phyloP scores from a whole-genome alignment of 2,888 invertebrate species.

The Calameuta idolon region DNA sequence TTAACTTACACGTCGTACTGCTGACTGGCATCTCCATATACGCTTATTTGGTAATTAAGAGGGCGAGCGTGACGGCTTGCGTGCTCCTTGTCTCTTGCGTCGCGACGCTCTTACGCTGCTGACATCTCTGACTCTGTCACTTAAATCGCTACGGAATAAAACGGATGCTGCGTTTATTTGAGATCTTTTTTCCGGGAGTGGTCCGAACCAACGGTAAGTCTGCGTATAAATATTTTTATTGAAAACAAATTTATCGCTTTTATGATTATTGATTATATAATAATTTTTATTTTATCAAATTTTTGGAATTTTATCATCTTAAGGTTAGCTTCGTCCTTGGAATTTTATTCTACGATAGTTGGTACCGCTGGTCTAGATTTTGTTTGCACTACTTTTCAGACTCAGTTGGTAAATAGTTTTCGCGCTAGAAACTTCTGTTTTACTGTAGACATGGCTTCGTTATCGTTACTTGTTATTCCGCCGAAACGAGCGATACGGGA shows the following conservation, averaged over 20 bases:
- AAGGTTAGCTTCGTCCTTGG: too few relatives aligned
- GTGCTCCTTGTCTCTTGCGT: background rate
- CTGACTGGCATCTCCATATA: conserved; percentile 15
- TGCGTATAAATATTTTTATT: too few relatives aligned
- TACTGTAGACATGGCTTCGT: background rate
- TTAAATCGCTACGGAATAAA: background rate
- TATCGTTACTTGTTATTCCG: background rate
- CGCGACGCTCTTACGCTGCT: background rate
- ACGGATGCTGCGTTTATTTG: too few relatives aligned
- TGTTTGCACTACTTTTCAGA: too few relatives aligned
- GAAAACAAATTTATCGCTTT: background rate
- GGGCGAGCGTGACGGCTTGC: conserved; percentile 9
- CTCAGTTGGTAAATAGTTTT: too few relatives aligned
- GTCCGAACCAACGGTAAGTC: too few relatives aligned
- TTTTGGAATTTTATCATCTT: background rate
- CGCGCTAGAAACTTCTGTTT: background rate
- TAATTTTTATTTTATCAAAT: too few relatives aligned
- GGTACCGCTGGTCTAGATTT: too few relatives aligned
- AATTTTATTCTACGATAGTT: too few relatives aligned
- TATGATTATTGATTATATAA: background rate
- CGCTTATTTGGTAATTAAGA: conserved; percentile 31
- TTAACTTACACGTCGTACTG: background rate
- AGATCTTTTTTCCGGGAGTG: too few relatives aligned
- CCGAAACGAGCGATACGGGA: background rate
- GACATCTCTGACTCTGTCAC: background rate